phyloP scores from a whole-genome alignment of 2,888 invertebrate genomes.

The Apodemia hepburni region DNA sequence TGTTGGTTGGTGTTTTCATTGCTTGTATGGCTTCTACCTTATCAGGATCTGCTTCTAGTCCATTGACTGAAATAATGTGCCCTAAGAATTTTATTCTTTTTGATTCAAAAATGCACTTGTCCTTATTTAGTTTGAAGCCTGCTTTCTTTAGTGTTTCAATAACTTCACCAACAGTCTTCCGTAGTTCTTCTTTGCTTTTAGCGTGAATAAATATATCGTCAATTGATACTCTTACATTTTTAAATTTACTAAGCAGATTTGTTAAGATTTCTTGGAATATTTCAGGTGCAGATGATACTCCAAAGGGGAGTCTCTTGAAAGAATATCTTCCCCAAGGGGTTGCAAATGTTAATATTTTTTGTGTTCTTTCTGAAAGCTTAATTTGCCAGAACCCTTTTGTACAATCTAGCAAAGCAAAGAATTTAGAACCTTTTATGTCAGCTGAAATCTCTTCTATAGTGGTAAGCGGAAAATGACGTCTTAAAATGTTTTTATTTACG shows the following conservation, averaged over 20 bases:
- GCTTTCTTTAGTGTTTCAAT: background rate
- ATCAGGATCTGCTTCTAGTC: slow-evolving; percentile 29
- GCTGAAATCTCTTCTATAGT: slow-evolving; percentile 32
- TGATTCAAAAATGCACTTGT: slow-evolving; percentile 9
- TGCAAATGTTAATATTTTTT: background rate
- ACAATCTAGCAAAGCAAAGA: slow-evolving; percentile 29
- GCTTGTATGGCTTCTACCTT: slow-evolving; percentile 29
- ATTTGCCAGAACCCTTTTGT: slow-evolving; percentile 29
- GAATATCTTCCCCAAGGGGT: slow-evolving; percentile 31
- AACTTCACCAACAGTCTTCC: no score
- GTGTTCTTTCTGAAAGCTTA: no score
- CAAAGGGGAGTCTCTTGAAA: slow-evolving; percentile 30
- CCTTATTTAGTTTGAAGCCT: slow-evolving; percentile 7
- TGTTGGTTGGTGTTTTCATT: slow-evolving; percentile 29
- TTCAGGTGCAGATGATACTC: slow-evolving; percentile 28
- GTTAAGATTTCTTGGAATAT: slow-evolving; percentile 29
- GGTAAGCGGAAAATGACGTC: slow-evolving; percentile 29
- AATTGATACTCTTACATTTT: background rate
- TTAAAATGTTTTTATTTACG: slow-evolving; percentile 28
- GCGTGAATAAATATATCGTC: no score
- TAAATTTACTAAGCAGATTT: slow-evolving; percentile 8
- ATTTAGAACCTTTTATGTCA: slow-evolving; percentile 28
- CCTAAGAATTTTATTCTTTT: slow-evolving; percentile 3
- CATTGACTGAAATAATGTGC: slow-evolving; percentile 14
- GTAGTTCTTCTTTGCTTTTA: no score